A percentile compares a stretch with the other conserved stretches of the same genome.
phyloP scores from a whole-genome alignment of 30 jellyfish, hydroid and myxozoan genomes.

The Aurelia aurita region DNA sequence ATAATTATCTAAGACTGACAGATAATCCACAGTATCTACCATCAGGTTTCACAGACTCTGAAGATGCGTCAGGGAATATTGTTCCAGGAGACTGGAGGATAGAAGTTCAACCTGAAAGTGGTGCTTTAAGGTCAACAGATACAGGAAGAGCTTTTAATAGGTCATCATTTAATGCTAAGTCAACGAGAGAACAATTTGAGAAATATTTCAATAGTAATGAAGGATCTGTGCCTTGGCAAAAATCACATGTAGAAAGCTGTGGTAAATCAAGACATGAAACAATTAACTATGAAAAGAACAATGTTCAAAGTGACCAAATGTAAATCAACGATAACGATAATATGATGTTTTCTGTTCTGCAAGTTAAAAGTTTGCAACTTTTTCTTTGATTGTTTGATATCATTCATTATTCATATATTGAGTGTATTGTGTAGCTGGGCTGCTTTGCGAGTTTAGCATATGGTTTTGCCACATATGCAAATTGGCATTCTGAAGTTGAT shows the following conservation, averaged over 20 bases:
- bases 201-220: too few species aligned
- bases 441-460: slow-evolving; percentile 28
- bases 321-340: background rate
- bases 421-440: slow-evolving; percentile 34
- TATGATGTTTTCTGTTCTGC: too few species aligned
- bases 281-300: slow-evolving; percentile 38
- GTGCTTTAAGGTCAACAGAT: slow-evolving; percentile 26
- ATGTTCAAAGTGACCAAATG: background rate
- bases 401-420: too few species aligned
- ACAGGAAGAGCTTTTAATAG: background rate
- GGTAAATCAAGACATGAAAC: slow-evolving; percentile 44
- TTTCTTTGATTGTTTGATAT: too few species aligned
- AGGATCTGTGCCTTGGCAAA: slow-evolving; percentile 40
- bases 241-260: slow-evolving; percentile 25
- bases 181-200: too few species aligned
- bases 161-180: too few species aligned
- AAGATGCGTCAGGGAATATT: slow-evolving; percentile 15
- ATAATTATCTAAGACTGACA: slow-evolving; percentile 40
- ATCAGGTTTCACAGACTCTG: slow-evolving; percentile 37
- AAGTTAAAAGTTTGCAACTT: too few species aligned
- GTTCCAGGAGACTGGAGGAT: slow-evolving; percentile 30
- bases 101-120: slow-evolving; percentile 11
- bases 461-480: slow-evolving; percentile 27
- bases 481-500: slow-evolving; percentile 17
- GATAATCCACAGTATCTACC: slow-evolving; percentile 40